Evolutionary conservation across 2,797 vertebrate species (phyloP), one percentile per base, ranked within the genome.

Genomic region (Xenops minutus): DNA sequence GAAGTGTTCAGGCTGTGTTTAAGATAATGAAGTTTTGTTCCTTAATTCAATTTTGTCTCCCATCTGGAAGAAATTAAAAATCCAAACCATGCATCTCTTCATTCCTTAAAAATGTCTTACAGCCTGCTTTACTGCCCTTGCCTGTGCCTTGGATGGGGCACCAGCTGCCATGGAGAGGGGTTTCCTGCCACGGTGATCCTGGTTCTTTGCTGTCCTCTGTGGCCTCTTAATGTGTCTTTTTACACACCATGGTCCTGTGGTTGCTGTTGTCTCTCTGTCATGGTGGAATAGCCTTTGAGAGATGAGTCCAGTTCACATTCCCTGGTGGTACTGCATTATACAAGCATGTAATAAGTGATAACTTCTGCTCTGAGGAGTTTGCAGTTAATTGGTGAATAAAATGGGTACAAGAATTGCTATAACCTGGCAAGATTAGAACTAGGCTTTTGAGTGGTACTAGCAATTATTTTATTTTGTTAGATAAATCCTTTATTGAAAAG

Each of bases 31-130:
- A 87, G 54, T 92, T 81, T 71, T 43, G 24, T n/a, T 52, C 52
- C 63, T 82, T 92, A 91, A 94, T 82, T 61, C 46, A 4, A 85
- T 79, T 88, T 72, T 19, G 30, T 8, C 69, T 83, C 71, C 75
- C 87, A 68, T 72, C 86, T 89, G 89, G 92, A 94, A 90, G 77
- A 63, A 92, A 94, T 93, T 90, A 89, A 61, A 91, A 95, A 91
- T 80, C 43, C 64, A 23, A 83, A 39, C 51, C 75, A 21, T 43
- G 75, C 39, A 44, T 89, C 26, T 21, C 71, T 81, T 67, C 19
- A 9, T 22, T 61, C 67, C 48, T 88, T 59, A 43, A 34, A 87
- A 67, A 46, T 3, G 20, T 12, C 59, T 89, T 4, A 0, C 20
- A 12, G 13, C 41, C 21, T 69, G 44, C 34, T 37, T 36, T 32